A percentile compares a stretch with the other conserved stretches of the same genome.
Evolutionary conservation across 2,797 vertebrate species (phyloP).

Genomic region (Delichon dasypus): DNA sequence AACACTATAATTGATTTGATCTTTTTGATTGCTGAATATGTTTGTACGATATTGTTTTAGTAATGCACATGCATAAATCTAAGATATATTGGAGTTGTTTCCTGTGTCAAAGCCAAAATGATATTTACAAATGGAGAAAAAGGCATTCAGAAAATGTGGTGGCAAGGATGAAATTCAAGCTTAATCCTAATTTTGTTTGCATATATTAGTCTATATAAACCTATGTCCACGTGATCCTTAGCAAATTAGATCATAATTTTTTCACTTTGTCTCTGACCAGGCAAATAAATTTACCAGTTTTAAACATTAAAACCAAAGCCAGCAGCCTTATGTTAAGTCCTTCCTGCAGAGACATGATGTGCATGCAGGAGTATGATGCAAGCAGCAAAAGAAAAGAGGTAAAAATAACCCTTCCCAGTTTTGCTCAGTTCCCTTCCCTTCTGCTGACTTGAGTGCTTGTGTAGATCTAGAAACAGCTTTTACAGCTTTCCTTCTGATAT

Average conservation of each 20-base stretch:
- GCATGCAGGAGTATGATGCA: constrained; percentile 5
- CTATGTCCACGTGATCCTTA: not conserved
- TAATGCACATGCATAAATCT: not conserved
- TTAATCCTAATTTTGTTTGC: constrained; percentile 33
- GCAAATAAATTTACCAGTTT: constrained; percentile 11
- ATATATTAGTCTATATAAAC: not conserved
- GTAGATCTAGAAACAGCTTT: not conserved
- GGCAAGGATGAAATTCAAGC: not conserved
- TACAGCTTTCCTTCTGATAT: not conserved
- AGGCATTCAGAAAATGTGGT: not conserved
- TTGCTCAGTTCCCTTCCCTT: constrained; percentile 26
- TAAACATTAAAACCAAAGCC: not conserved
- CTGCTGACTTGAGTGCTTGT: not conserved
- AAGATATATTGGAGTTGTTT: not conserved
- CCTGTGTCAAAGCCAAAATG: not conserved
- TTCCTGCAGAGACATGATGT: constrained; percentile 6
- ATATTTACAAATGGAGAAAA: not conserved
- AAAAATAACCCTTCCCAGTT: constrained; percentile 33
- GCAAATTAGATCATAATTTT: not conserved
- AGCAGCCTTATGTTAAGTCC: not conserved
- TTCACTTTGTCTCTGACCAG: not conserved
- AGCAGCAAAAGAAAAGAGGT: not conserved
- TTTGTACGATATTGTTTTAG: not conserved
- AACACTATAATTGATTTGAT: not conserved
- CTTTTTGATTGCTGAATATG: not conserved